phyloP scores from a whole-genome alignment of 2,888 invertebrate genomes.

The Pollenia amentaria region DNA sequence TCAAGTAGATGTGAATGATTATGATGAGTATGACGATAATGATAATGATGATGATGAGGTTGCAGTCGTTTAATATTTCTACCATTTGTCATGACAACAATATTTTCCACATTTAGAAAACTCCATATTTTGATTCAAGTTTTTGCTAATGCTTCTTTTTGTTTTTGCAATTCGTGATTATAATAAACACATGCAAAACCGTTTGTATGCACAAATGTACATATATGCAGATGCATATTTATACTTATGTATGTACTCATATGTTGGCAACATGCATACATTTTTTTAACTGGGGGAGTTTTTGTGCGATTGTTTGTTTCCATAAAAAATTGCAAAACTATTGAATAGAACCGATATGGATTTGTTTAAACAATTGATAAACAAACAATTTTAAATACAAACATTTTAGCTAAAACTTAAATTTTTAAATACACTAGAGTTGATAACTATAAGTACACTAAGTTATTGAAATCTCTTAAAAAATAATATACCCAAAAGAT shows the following conservation, averaged over 20 bases:
- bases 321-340: slow-evolving; percentile 11
- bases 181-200: slow-evolving; percentile 51
- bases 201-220: slow-evolving; percentile 31
- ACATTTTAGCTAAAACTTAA: slow-evolving; percentile 5
- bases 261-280: slow-evolving; percentile 2
- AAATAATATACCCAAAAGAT: too few relatives aligned
- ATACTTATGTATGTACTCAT: not conserved
- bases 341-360: slow-evolving; percentile 22
- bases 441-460: not conserved
- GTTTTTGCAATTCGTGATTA: slow-evolving; percentile 62
- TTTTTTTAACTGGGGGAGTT: slow-evolving; percentile 65
- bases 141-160: slow-evolving; percentile 10
- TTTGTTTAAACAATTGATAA: slow-evolving; percentile 40
- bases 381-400: slow-evolving; percentile 25
- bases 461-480: not conserved
- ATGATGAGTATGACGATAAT: slow-evolving; percentile 10
- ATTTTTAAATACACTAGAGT: not conserved
- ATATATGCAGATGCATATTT: slow-evolving; percentile 25
- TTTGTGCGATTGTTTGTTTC: not conserved
- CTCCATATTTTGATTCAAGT: slow-evolving; percentile 26
- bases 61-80: slow-evolving; percentile 56
- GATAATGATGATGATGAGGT: slow-evolving; percentile 43
- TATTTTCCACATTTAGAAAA: slow-evolving; percentile 42
- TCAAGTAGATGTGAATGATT: slow-evolving; percentile 30
- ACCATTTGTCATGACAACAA: slow-evolving; percentile 50